A percentile compares a stretch with the other conserved stretches of the same genome.
Conservation (phyloP, 2,113 vertebrate species). For the Mugil cephalus region DNA sequence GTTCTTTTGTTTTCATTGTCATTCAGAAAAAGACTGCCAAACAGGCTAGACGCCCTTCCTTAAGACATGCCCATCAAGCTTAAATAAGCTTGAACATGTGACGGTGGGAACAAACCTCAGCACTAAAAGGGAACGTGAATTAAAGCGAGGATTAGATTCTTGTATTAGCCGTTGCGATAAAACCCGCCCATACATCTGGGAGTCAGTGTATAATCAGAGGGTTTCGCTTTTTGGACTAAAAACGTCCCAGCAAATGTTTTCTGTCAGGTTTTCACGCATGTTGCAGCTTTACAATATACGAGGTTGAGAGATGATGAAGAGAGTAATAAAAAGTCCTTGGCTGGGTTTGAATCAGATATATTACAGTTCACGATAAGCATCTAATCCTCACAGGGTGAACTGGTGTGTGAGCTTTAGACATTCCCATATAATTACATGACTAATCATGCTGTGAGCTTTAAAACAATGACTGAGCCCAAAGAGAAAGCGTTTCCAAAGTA, state of each 20-base stretch:
- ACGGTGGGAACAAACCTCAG: slow-evolving; percentile 10
- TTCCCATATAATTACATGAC: too few species aligned
- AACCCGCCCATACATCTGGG: too few species aligned
- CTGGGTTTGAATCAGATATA: too few species aligned
- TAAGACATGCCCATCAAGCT: slow-evolving; percentile 31
- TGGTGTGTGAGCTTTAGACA: too few species aligned
- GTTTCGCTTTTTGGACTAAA: too few species aligned
- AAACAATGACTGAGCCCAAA: too few species aligned
- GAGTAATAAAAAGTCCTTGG: too few species aligned
- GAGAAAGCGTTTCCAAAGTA: neutral
- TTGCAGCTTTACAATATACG: too few species aligned
- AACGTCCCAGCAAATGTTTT: neutral
- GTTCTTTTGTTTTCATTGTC: slow-evolving; percentile 32
- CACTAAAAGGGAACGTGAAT: neutral
- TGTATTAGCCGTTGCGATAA: neutral
- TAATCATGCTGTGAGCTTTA: too few species aligned
- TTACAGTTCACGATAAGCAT: too few species aligned
- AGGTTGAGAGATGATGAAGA: neutral
- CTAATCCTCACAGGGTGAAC: too few species aligned
- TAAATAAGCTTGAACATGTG: slow-evolving; percentile 22
- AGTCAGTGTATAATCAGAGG: neutral
- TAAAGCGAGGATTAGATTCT: neutral
- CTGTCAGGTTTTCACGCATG: neutral
- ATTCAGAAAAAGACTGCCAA: slow-evolving; percentile 6
- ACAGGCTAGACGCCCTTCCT: slow-evolving; percentile 1